phyloP scores from a whole-genome alignment of 92 coral and sea anemone genomes.

The Palythoa heliodiscus region DNA sequence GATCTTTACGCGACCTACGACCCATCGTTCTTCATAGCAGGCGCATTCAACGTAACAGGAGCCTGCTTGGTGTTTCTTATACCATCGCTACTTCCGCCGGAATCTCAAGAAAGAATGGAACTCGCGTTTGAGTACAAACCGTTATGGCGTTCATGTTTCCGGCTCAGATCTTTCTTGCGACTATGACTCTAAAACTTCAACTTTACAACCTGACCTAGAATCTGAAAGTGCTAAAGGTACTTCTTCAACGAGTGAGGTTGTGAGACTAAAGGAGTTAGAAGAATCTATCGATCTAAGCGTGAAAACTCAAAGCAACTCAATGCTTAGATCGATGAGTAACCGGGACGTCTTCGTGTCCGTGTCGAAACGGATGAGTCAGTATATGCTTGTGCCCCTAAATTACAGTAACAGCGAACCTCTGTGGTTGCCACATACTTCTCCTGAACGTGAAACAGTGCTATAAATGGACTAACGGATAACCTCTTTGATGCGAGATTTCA shows the following conservation, averaged over 20 bases:
- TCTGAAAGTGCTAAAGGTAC: background rate
- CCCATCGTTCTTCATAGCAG: constrained; percentile 88
- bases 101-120: constrained; percentile 63
- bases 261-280: background rate
- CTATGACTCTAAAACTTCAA: constrained; percentile 8
- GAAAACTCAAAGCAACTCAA: background rate
- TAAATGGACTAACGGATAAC: background rate
- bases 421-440: background rate
- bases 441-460: constrained; percentile 35
- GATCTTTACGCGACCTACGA: constrained; percentile 56
- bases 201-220: constrained; percentile 1
- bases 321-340: background rate
- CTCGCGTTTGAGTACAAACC: constrained; percentile 41
- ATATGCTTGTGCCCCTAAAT: background rate
- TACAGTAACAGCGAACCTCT: background rate
- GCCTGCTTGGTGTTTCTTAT: constrained; percentile 73
- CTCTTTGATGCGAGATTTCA: no score
- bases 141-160: background rate
- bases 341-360: background rate
- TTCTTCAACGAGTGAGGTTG: background rate
- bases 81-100: constrained; percentile 71
- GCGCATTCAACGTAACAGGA: constrained; percentile 75
- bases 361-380: constrained; percentile 15
- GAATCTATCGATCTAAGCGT: background rate
- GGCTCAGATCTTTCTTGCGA: constrained; percentile 18